Conservation (phyloP, 1,140 invertebrate species). For the Drosophila pectinifera region DNA sequence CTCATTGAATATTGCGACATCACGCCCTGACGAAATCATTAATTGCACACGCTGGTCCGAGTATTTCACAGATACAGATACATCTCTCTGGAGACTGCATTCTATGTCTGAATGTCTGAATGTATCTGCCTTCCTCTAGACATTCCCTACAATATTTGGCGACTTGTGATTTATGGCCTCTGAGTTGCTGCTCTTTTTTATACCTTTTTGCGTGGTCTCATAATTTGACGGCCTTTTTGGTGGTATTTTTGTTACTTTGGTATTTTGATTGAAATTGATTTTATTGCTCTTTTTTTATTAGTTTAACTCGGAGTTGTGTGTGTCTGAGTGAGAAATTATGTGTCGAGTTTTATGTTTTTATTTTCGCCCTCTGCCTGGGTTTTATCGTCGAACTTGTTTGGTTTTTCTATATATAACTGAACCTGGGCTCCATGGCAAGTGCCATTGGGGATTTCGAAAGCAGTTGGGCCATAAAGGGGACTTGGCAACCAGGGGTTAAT, state of each 20-base stretch:
- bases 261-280: slow-evolving; percentile 77
- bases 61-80: slow-evolving; percentile 42
- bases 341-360: slow-evolving; percentile 63
- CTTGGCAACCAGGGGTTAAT: slow-evolving; percentile 37
- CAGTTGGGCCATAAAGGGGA: slow-evolving; percentile 7
- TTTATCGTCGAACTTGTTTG: slow-evolving; percentile 39
- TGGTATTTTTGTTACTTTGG: slow-evolving; percentile 47
- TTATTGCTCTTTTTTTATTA: slow-evolving; percentile 68
- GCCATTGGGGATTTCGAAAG: slow-evolving; percentile 36
- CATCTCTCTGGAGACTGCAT: slow-evolving; percentile 16
- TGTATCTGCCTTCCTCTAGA: slow-evolving; percentile 2
- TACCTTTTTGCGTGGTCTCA: slow-evolving; percentile 25
- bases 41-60: slow-evolving; percentile 45
- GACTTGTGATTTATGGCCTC: slow-evolving; percentile 65
- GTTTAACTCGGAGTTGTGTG: slow-evolving; percentile 39
- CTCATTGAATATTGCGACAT: slow-evolving; percentile 74
- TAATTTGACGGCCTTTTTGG: slow-evolving; percentile 49
- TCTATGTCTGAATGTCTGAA: slow-evolving; percentile 20
- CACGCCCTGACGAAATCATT: slow-evolving; percentile 61
- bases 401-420: neutral
- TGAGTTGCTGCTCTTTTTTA: slow-evolving; percentile 14
- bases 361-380: slow-evolving; percentile 47
- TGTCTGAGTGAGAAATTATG: slow-evolving; percentile 57
- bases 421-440: slow-evolving; percentile 23
- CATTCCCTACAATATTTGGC: slow-evolving; percentile 46